Conservation (phyloP, 92 coral and sea anemone species). For the Epizoanthus fatuus region DNA sequence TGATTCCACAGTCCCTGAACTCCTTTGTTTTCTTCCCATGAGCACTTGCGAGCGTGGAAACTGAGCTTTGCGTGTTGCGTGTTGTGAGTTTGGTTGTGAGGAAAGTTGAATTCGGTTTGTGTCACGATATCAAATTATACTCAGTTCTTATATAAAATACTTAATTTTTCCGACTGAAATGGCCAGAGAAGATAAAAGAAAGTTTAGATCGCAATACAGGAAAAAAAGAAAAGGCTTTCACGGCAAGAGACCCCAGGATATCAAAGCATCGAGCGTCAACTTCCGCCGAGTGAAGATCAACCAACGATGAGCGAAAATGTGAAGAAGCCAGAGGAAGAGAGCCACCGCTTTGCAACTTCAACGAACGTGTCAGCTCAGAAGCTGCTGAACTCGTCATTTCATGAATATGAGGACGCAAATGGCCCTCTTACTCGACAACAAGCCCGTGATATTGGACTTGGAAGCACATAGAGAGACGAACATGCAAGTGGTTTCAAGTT, state of each 20-base stretch:
- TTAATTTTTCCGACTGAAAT: too few relatives aligned
- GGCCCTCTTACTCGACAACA: background rate
- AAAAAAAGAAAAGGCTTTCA: conserved; percentile 19
- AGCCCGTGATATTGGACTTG: background rate
- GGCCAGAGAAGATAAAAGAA: conserved; percentile 30
- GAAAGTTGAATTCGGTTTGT: conserved; percentile 4
- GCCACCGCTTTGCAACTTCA: too few relatives aligned
- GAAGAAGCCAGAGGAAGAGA: too few relatives aligned
- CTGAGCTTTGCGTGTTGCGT: background rate
- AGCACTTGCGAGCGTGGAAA: background rate
- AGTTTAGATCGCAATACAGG: conserved; percentile 15
- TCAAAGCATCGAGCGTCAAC: background rate
- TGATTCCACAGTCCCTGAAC: conserved; percentile 5
- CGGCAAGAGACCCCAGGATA: conserved; percentile 37
- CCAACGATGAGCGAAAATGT: too few relatives aligned
- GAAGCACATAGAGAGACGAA: background rate
- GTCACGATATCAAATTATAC: background rate
- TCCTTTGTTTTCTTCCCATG: conserved; percentile 1
- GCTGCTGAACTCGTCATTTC: background rate
- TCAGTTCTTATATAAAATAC: background rate
- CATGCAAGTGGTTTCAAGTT: conserved; percentile 1
- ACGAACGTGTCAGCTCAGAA: background rate
- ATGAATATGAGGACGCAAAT: background rate
- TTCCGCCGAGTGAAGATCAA: too few relatives aligned
- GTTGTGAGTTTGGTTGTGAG: background rate